Base-by-base conservation (phyloP, 1,140 invertebrate genomes). In the Ceratosolen fusciceps region DNA sequence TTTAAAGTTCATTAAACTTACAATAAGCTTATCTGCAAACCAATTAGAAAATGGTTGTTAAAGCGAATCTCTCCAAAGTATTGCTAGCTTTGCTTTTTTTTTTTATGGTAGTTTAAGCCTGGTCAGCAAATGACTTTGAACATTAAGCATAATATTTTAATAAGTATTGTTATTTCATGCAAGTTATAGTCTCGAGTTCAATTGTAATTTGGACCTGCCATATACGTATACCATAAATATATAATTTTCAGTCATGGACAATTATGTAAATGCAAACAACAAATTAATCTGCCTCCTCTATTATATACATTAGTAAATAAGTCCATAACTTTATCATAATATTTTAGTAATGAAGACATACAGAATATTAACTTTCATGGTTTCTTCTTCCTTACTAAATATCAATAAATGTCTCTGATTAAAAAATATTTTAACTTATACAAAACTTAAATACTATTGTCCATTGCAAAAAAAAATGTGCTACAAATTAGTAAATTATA, bases 31-130 rank as follows among this genome's bases (percentile, higher is more conserved):
- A n/a, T n/a, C n/a, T n/a, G n/a, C 16, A 67, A 75, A 43, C 21
- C 19, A 47, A 65, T 52, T 39, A 67, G 24, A 70, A 77, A 54
- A 58, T 58, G 16, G 12, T 58, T 43, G 62, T 77, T 70, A 77
- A 70, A 77, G 65, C 75, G 65, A 77, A 77, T 77, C 65, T 77
- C 75, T 43, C 12, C n/a, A 68, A 77, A 54, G 31, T 47, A 47
- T 56, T 70, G 21, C 4, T 29, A 77, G 2, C 54, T 56, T 29
- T 31, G 12, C 24, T 24, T 56, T 68, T 54, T 8, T 24, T 24
- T 56, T 68, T 54, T 8, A 3, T 29, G 29, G 26, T 26, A 70
- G 75, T 52, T 9, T 14, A 52, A 52, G 49, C 34, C 65, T 70
- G 65, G 52, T 58, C 29, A 70, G 31, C 39, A 58, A 70, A 77